Base-by-base conservation (phyloP, 2,113 vertebrate species). In the Paramisgurnus dabryanus region DNA sequence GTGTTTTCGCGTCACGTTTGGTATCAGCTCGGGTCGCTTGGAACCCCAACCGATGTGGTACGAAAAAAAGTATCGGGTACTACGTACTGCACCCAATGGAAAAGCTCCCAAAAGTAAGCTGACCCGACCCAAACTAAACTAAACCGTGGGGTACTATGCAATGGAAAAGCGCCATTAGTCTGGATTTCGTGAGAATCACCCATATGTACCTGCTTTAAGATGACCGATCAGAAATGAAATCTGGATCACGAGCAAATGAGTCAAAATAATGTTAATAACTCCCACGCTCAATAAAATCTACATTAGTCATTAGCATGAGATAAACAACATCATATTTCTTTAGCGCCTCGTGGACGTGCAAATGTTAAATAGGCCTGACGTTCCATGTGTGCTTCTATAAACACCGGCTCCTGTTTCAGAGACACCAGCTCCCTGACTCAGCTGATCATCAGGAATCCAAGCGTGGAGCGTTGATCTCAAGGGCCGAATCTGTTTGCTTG, bases 371-470 rank as follows among this genome's bases (percentile, higher is more conserved):
- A 67, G 57, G 11, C n/a, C 11, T 40, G 77, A 17, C 7, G n/a
- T 50, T 27, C 67, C 43, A 60, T 39, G 55, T 70, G 67, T 69
- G 34, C 53, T 67, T 65, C 67, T n/a, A 27, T 55, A 76, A 71
- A 49, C 78, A 73, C 10, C 17, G 71, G 83, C 83, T 80, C 53
- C 22, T 18, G 60, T 84, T 78, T 81, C 83, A 57, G 65, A 78
- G 50, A 64, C 7, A 47, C 55, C 17, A 15, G 45, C 61, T 78
- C 57, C 77, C 83, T 74, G 70, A 79, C 80, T 84, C 80, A 78
- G 80, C 80, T 84, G 82, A 84, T 84, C 67, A 68, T 70, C 78
- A 74, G 77, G 45, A 78, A 81, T 53, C 49, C 80, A 74, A 67
- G 72, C 80, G 40, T 64, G 17, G 50, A 79, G 34, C 27, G 39